Base-by-base conservation (phyloP, 37 sponge, comb jelly and placozoan species). In the Chondrilla cf. caribensis region DNA sequence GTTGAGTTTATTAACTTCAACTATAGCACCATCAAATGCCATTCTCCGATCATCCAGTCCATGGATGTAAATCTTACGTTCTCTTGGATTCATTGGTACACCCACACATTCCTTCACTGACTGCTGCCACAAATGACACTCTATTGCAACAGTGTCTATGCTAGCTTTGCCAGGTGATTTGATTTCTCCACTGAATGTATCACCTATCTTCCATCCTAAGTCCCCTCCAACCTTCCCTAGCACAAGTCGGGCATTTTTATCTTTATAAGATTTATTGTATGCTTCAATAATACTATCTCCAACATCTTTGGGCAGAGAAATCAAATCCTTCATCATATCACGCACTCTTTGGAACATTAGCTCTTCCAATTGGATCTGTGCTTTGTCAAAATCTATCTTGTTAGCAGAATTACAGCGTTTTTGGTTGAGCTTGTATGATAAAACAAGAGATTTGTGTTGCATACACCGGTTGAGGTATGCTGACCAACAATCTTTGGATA, bases 11-110 rank as follows among this genome's bases (percentile, higher is more conserved):
- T 58, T 75, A 32, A 92, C 86, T 32, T 29, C 35, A 22, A 92
- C 92, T 25, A 60, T 58, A 54, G 87, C 89, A 25, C 83, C 84
- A 80, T 88, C 83, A 79, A 92, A 88, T 29, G 92, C 89, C 33
- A 86, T 80, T 73, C 37, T 78, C 38, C 88, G 58, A 67, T 92
- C 85, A 7, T n/a, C n/a, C n/a, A n/a, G n/a, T n/a, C n/a, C n/a
- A 6, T 85, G 60, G 28, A 77, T 55, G 17, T 55, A 17, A 15
- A 28, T 29, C 2, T n/a, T 38, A 3, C 29, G 40, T 31, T 87
- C 80, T 1, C 6, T 47, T 15, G 59, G 54, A 65, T 91, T 83
- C 22, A 84, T 19, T 59, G 92, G 92, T 65, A 71, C 79, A 22
- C 88, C 92, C 41, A 80, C 41, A 67, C 82, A 84, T 17, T 66